Evolutionary conservation across 2,888 invertebrate genomes (phyloP), one percentile per base, ranked within the genome.

Genomic region (Polyploca ridens): DNA sequence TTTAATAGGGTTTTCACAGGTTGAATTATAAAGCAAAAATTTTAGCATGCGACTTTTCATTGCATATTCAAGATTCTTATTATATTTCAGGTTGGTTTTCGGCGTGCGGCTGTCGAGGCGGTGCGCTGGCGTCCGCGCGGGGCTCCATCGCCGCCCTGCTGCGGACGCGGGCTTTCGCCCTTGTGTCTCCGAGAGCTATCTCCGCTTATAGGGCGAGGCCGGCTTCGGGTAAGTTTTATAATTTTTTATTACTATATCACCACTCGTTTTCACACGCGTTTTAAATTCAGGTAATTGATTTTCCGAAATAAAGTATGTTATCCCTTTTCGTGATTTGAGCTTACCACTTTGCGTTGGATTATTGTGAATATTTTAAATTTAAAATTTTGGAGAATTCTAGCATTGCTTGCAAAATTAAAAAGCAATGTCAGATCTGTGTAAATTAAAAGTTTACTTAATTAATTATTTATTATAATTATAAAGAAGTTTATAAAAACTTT

Each of bases 131-230:
- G 65, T 93, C 96, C 16, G 93, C 95, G 64, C 95, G 96, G 79
- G 95, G 95, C 66, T 95, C 96, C 64, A 91, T 96, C 35, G 94
- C 96, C 62, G 96, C 96, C 66, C 86, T 96, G 76, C 95, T 96
- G 62, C 94, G 96, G 59, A 96, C 96, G 77, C 94, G 96, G 70
- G 96, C 97, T 68, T 95, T 95, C 83, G 95, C 95, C 75, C 95
- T 96, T 79, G 94, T 96, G 66, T 95, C 95, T 6, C 95, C 95
- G 58, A 91, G 95, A 64, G 95, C 96, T 62, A 94, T 96, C 65
- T 95, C 95, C 46, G 96, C 96, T 38, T 96, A 96, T 81, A 87
- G 90, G 80, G 94, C 94, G 61, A 81, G 94, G 65, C 93, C 93
- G 49, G 76, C 90, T 54, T 85, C 93, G 58, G 94, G 94, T 94